Evolutionary conservation across 2,888 invertebrate species (phyloP).

Genomic region (Nematopogon swammerdamellus): DNA sequence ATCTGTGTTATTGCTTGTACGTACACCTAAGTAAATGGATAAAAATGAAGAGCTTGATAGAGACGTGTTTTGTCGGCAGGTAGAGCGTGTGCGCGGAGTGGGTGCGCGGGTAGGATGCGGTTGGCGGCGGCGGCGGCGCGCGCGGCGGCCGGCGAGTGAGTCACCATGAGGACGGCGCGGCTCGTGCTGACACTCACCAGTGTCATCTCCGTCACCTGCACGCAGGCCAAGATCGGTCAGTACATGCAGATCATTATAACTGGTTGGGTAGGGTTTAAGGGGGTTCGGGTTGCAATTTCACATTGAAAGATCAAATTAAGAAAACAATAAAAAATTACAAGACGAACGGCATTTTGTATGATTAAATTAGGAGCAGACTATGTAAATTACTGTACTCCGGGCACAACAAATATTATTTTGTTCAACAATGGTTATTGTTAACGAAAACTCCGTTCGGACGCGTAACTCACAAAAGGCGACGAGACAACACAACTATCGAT

Average conservation of each 20-base stretch:
- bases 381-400: no score
- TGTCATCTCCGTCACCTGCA: slow-evolving; percentile 43
- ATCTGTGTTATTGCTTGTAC: no score
- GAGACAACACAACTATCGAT: no score
- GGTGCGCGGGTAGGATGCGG: slow-evolving; percentile 25
- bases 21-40: no score
- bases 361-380: no score
- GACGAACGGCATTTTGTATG: no score
- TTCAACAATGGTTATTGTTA: no score
- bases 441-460: no score
- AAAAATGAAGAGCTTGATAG: no score
- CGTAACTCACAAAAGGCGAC: no score
- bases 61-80: slow-evolving; percentile 1
- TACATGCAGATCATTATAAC: slow-evolving; percentile 5
- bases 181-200: slow-evolving; percentile 40
- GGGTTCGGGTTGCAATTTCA: slow-evolving; percentile 5
- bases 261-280: slow-evolving; percentile 3
- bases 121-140: slow-evolving; percentile 32
- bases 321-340: not conserved
- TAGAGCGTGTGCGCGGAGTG: not conserved
- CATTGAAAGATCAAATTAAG: not conserved
- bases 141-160: slow-evolving; percentile 14
- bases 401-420: no score
- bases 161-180: slow-evolving; percentile 40
- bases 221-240: slow-evolving; percentile 52